Evolutionary conservation across 2,888 invertebrate species (phyloP).

Genomic region (Chrysodeixis includens): DNA sequence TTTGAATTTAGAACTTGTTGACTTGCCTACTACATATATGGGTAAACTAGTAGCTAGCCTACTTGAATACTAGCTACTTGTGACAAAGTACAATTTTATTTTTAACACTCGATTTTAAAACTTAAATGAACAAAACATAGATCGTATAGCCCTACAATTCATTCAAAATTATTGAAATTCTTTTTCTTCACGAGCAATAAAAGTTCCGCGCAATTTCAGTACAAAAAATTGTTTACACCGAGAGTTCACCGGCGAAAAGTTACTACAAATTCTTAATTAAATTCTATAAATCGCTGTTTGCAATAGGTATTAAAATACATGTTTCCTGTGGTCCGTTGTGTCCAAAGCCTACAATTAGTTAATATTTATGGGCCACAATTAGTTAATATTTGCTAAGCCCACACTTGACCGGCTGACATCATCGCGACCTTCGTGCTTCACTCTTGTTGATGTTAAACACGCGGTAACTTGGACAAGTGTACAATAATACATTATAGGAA

Average conservation of each 20-base stretch:
- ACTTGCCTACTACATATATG: neutral
- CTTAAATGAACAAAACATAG: no score
- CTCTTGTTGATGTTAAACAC: conserved; percentile 48
- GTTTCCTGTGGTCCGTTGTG: conserved; percentile 38
- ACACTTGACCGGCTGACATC: conserved; percentile 60
- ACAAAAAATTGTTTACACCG: conserved; percentile 20
- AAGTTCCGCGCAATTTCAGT: conserved; percentile 11
- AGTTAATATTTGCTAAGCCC: conserved; percentile 53
- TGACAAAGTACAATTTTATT: no score
- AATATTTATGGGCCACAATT: conserved; percentile 39
- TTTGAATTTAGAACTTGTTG: conserved; percentile 22
- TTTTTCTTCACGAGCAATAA: conserved; percentile 23
- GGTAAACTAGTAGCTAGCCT: neutral
- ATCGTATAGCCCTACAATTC: neutral
- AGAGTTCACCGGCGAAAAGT: conserved; percentile 16
- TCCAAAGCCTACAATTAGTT: conserved; percentile 23
- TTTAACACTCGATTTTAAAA: no score
- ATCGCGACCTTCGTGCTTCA: conserved; percentile 55
- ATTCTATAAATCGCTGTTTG: conserved; percentile 8
- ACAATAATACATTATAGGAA: conserved; percentile 46
- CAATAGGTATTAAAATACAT: conserved; percentile 7
- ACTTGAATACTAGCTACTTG: no score
- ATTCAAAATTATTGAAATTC: conserved; percentile 15
- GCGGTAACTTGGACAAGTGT: conserved; percentile 43
- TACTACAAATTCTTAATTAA: conserved; percentile 6